Base-by-base conservation (phyloP, 2,113 vertebrate genomes). In the Ceratotherium simum region DNA sequence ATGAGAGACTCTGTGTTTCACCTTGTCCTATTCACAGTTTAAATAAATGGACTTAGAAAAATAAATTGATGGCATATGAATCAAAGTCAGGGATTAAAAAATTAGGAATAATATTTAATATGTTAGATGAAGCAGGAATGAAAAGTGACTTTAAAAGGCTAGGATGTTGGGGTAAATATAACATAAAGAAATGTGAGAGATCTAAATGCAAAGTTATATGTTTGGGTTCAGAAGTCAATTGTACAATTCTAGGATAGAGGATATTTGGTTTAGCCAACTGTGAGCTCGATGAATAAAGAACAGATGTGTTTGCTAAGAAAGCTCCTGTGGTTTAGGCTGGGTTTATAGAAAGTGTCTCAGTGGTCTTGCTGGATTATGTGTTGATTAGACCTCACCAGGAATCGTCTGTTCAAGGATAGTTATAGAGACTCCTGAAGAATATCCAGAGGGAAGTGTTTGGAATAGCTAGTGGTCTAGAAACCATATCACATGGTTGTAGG, bases 371-470 rank as follows among this genome's bases (percentile, higher is more conserved):
- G 23, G 90, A 64, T 83, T 96, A 73, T 87, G 67, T 88, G 84
- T 65, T 92, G 87, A 76, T 96, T 80, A 96, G 88, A 95, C 81
- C 48, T 92, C 72, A 81, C 25, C 25, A 81, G 70, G 21, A 88
- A 81, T 84, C 84, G 64, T 88, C 73, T 90, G 20, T 64, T 94
- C 82, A 56, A 81, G 36, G n/a, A 72, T 33, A 80, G 67, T 58
- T 86, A 83, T 90, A 90, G 70, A 56, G 33, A 80, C 88, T 95
- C 87, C 72, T 95, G 42, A 86, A 79, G 75, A 56, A 17, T 23
- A 17, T 72, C 58, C n/a, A 72, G 46, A 85, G 33, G 78, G 83
- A 91, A 60, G 69, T 78, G 14, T 95, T 78, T 81, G 46, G 83
- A 94, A 85, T 51, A 81, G 20, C 16, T 36, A 67, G 65, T 81